phyloP scores from a whole-genome alignment of 2,113 vertebrate species.

The Labeo catla region DNA sequence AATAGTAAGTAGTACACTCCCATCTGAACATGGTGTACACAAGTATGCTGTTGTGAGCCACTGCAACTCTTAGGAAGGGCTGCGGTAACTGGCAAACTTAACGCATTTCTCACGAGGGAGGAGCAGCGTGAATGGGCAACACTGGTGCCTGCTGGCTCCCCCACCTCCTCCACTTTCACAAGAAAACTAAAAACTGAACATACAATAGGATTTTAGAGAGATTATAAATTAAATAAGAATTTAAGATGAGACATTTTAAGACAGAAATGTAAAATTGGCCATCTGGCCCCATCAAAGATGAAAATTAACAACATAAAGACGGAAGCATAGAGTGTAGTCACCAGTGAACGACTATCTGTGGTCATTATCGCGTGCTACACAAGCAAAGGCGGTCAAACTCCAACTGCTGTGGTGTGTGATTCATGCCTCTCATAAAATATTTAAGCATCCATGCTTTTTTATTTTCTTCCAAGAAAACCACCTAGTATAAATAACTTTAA shows the following conservation, averaged over 20 bases:
- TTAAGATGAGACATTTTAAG: constrained; percentile 29
- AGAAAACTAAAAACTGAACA: constrained; percentile 27
- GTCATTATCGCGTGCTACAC: constrained; percentile 43
- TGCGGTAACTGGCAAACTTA: constrained; percentile 13
- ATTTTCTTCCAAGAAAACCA: constrained; percentile 29
- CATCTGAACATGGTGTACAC: not conserved
- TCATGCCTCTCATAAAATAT: constrained; percentile 44
- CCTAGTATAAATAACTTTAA: constrained; percentile 33
- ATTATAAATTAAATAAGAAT: constrained; percentile 44
- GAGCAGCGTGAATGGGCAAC: constrained; percentile 13
- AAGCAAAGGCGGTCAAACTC: constrained; percentile 22
- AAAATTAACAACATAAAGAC: constrained; percentile 36
- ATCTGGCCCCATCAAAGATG: constrained; percentile 50
- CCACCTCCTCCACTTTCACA: not conserved
- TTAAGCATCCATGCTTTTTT: constrained; percentile 28
- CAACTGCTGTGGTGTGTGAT: constrained; percentile 45
- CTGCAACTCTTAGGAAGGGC: constrained; percentile 25
- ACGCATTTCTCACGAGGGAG: constrained; percentile 38
- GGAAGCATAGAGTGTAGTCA: not conserved
- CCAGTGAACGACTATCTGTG: constrained; percentile 30
- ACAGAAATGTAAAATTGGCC: constrained; percentile 42
- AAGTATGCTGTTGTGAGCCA: constrained; percentile 13
- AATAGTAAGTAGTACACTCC: not conserved
- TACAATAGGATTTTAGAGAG: constrained; percentile 13
- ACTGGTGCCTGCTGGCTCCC: not conserved